Base-by-base conservation (phyloP, 2,888 invertebrate species). In the Drosophila neoperkinsi region DNA sequence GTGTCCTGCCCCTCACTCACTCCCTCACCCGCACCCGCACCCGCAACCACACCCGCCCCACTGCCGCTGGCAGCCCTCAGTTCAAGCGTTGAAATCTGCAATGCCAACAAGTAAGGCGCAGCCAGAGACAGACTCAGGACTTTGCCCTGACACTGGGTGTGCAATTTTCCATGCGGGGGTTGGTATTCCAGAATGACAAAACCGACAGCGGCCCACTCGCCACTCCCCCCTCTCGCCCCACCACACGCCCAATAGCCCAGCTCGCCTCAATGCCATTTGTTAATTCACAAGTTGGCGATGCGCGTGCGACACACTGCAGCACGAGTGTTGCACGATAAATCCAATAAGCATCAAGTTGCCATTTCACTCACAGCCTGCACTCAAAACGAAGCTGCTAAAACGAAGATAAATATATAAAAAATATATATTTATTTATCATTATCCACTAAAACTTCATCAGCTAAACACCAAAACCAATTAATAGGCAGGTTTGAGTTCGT, bases 11-110 rank as follows among this genome's bases (percentile, higher is more conserved):
- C 65, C 67, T 63, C 65, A 58, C 34, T 18, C 38, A 21, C 28
- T 9, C 46, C n/a, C 38, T 4, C 33, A 18, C 53, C 28, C 21
- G n/a, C 28, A 13, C 46, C n/a, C 21, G 21, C 21, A 21, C 21
- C 21, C 36, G 3, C 38, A 18, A 33, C 28, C 31, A 9, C 62
- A n/a, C 21, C 3, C 36, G 10, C 25, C 11, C n/a, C 18, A 9
- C 25, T 10, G 2, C 16, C 38, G 3, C 18, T 9, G 28, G 52
- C 49, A 69, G 51, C 65, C 16, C 67, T 6, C 82, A 66, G 81
- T 81, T 73, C 81, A 82, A 86, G 84, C 84, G 84, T 79, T 85
- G 82, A 85, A 84, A 86, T 84, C 77, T 72, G 77, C 85, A 77
- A 68, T 71, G 81, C 81, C 85, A 83, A 84, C 87, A 83, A 84